These are phyloP conservation scores for Drosophila seguyi DNA, from an alignment of 1,140 invertebrate species.

Conservation along the genomic window DNA sequence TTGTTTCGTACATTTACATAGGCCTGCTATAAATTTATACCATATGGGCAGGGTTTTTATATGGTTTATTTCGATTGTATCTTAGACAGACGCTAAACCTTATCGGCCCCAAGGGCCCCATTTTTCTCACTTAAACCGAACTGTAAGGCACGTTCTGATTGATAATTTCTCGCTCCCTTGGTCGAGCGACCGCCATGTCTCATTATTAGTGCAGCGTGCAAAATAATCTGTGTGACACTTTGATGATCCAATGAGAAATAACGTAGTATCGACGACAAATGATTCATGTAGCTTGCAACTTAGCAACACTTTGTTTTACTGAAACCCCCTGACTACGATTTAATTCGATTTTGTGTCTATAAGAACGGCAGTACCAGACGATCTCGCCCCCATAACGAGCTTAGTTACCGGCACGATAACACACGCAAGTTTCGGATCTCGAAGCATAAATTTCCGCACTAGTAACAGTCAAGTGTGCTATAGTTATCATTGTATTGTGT, in stretches of 20 bases:
- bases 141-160: conserved; percentile 20
- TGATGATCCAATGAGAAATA: conserved; percentile 35
- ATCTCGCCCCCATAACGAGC: conserved; percentile 44
- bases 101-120: conserved; percentile 15
- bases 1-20: not conserved
- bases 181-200: conserved; percentile 12
- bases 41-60: not conserved
- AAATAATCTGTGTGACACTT: conserved; percentile 59
- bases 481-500: conserved; percentile 38
- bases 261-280: conserved; percentile 10
- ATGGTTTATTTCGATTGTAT: conserved; percentile 10
- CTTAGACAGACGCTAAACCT: conserved; percentile 3
- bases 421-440: conserved; percentile 37
- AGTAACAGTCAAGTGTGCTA: conserved; percentile 55
- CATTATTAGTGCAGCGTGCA: conserved; percentile 62
- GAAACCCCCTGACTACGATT: conserved; percentile 12
- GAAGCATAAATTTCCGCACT: conserved; percentile 76
- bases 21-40: too few species aligned
- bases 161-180: conserved; percentile 30
- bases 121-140: conserved; percentile 8
- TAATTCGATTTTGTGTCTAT: conserved; percentile 21
- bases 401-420: conserved; percentile 63
- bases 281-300: conserved; percentile 13
- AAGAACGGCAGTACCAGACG: conserved; percentile 32
- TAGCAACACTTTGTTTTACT: conserved; percentile 4